Conservation (phyloP, 2,888 invertebrate species). For the Anticlea derivata region DNA sequence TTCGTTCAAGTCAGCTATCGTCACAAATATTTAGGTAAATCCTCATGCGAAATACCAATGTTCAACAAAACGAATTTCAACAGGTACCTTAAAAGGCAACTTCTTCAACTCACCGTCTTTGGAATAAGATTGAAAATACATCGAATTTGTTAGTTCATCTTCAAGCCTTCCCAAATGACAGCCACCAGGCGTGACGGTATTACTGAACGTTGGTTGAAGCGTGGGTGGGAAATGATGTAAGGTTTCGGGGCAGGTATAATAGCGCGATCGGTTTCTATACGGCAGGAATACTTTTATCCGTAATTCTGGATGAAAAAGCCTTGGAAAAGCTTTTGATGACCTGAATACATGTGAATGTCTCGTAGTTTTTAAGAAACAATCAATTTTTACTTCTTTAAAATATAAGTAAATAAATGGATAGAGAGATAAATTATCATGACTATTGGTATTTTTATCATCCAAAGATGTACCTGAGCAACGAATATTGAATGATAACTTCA, state of each 20-base stretch:
- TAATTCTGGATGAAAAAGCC: conserved; percentile 1
- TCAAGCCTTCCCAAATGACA: conserved; percentile 27
- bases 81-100: conserved; percentile 9
- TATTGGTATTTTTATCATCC: too few species aligned
- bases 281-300: conserved; percentile 11
- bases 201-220: conserved; percentile 26
- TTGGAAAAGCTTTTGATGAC: not conserved
- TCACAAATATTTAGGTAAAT: conserved; percentile 7
- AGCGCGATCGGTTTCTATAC: conserved; percentile 19
- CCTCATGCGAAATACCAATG: conserved; percentile 13
- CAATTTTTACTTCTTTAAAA: too few species aligned
- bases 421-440: too few species aligned
- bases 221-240: conserved; percentile 19
- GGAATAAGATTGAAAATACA: conserved; percentile 15
- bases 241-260: conserved; percentile 27
- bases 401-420: too few species aligned
- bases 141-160: conserved; percentile 18
- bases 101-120: conserved; percentile 1
- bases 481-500: too few species aligned
- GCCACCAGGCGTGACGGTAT: conserved; percentile 27
- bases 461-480: too few species aligned
- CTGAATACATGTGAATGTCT: not conserved
- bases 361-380: not conserved
- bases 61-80: conserved; percentile 26
- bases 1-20: not conserved